phyloP scores from a whole-genome alignment of 2,888 invertebrate genomes.

The Clitarchus hookeri region DNA sequence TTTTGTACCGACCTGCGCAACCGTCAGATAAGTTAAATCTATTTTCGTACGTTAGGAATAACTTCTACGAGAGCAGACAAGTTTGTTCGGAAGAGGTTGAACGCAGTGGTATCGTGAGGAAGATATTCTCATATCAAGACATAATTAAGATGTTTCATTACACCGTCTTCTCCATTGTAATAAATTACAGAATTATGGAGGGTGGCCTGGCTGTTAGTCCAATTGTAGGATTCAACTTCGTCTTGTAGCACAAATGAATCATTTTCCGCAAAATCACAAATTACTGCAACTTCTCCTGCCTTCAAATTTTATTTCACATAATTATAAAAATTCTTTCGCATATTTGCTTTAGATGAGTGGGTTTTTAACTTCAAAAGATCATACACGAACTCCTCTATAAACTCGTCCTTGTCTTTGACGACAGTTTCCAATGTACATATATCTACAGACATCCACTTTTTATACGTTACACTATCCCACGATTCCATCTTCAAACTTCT shows the following conservation, averaged over 20 bases:
- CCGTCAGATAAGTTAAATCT: not conserved
- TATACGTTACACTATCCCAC: not conserved
- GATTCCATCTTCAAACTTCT: conserved; percentile 21
- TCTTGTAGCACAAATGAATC: not conserved
- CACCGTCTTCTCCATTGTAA: not conserved
- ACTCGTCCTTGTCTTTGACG: too few relatives aligned
- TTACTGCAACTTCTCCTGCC: not conserved
- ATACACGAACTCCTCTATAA: too few relatives aligned
- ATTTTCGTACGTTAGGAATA: not conserved
- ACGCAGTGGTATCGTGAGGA: not conserved
- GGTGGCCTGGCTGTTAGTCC: not conserved
- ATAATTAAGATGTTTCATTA: not conserved
- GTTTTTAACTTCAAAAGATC: too few relatives aligned
- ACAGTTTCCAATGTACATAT: too few relatives aligned
- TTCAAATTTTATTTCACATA: not conserved
- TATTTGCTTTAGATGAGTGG: too few relatives aligned
- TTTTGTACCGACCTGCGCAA: not conserved
- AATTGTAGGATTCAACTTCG: too few relatives aligned
- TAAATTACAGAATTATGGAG: not conserved
- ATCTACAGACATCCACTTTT: too few relatives aligned
- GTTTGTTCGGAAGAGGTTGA: conserved; percentile 5
- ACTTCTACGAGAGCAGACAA: not conserved
- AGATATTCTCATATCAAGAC: not conserved
- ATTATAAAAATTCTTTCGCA: not conserved
- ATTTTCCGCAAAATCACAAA: too few relatives aligned